Evolutionary conservation across 2,888 invertebrate species (phyloP), one percentile per base, ranked within the genome.

Genomic region (Tetragnatha montana): DNA sequence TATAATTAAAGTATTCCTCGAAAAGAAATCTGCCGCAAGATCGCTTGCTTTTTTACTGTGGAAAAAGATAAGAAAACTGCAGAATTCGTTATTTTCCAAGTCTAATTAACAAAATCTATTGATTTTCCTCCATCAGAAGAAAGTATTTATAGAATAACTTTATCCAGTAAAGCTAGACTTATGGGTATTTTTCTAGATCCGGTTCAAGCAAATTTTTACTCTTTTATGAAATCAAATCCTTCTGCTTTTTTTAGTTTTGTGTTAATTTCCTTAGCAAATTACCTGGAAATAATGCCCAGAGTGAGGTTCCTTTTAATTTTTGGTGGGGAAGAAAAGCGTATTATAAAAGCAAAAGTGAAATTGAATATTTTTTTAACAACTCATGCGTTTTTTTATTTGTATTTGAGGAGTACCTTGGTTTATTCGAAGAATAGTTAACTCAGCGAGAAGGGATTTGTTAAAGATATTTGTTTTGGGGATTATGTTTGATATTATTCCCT

Each of bases 91-190:
- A 85, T 79, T 85, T 70, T 68, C 51, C 80, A 79, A 86, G 49
- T 73, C 86, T 86, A 86, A 86, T 86, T 86, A 86, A 86, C 80
- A 74, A 86, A 35, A 50, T 22, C 83, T 75, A 84, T 84, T 84
- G 83, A 84, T 84, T 84, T 84, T 69, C 19, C 73, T 74, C 76
- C 21, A 69, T 50, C 69, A 49, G 83, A 69, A 47, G 69, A 47
- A 69, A 35, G 68, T 76, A 68, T 76, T 76, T 50, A 21, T 19
- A 21, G 14, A 69, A 68, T 47, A 69, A 49, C 50, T 68, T 68
- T 70, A 81, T 70, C 70, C 51, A 47, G 49, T 47, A n/a, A 70
- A 81, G 49, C 69, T 47, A 17, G 49, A 70, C 47, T 81, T 35
- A 19, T n/a, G 19, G 70, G 35, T 47, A 81, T 70, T 69, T 81